A percentile compares a stretch with the other conserved stretches of the same genome.
Evolutionary conservation across 2,888 invertebrate genomes (phyloP).

Genomic region (Noctua comes): DNA sequence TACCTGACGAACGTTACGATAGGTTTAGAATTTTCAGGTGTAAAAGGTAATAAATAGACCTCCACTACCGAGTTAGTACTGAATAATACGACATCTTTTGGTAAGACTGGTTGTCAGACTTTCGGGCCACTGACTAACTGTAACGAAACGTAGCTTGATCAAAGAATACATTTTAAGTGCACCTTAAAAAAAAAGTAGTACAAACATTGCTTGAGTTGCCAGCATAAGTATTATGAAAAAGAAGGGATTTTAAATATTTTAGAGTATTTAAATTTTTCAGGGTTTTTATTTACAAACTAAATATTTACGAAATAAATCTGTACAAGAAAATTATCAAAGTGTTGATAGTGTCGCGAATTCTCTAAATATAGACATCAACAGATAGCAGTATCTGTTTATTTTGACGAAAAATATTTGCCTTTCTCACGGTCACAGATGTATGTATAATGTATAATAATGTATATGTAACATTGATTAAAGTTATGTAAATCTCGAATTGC

Average conservation of each 20-base stretch:
- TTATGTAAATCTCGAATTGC: not conserved
- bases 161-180: not conserved
- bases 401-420: constrained; percentile 10
- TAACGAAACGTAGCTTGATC: too few species aligned
- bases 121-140: too few species aligned
- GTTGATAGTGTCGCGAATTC: not conserved
- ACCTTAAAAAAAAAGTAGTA: not conserved
- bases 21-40: too few species aligned
- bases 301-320: not conserved
- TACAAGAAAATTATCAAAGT: not conserved
- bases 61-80: too few species aligned
- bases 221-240: not conserved
- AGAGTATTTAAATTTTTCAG: not conserved
- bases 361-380: not conserved
- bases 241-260: not conserved
- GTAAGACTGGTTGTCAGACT: too few species aligned
- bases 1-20: too few species aligned
- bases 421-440: constrained; percentile 10
- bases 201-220: not conserved
- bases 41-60: too few species aligned
- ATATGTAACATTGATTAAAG: not conserved
- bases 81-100: too few species aligned
- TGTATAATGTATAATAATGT: too few species aligned
- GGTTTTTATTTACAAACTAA: not conserved
- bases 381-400: constrained; percentile 24